These are phyloP conservation scores for Metopolophium dirhodum DNA, from an alignment of 1,140 invertebrate genomes.

Conservation along the genomic window DNA sequence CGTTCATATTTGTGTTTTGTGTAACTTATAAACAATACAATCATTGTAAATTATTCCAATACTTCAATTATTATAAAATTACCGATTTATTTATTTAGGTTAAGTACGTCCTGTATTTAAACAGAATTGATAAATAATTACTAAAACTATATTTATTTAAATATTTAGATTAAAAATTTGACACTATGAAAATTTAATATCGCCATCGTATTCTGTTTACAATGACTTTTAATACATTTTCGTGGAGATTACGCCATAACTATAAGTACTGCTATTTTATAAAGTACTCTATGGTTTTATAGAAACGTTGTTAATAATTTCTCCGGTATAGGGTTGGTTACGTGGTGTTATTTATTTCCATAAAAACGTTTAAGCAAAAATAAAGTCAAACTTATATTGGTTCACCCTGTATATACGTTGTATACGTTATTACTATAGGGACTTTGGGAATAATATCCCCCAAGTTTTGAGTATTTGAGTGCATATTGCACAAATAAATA, in stretches of 20 bases:
- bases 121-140: not conserved
- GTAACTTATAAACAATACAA: not conserved
- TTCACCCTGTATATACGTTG: not conserved
- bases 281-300: constrained; percentile 11
- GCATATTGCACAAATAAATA: constrained; percentile 18
- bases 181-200: not conserved
- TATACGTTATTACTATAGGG: not conserved
- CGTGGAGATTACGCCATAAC: not conserved
- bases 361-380: not conserved
- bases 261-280: not conserved
- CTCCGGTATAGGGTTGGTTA: not conserved
- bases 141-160: too few species aligned
- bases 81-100: not conserved
- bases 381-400: not conserved
- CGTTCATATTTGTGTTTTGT: not conserved
- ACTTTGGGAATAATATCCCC: not conserved
- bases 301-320: not conserved
- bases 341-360: not conserved
- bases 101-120: not conserved
- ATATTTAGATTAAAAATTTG: not conserved
- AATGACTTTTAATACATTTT: not conserved
- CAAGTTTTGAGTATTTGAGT: constrained; percentile 1
- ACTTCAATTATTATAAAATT: not conserved
- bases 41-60: not conserved
- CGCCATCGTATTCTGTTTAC: not conserved